Conservation (phyloP, 2,888 invertebrate genomes). For the Catotricha subobsoleta region DNA sequence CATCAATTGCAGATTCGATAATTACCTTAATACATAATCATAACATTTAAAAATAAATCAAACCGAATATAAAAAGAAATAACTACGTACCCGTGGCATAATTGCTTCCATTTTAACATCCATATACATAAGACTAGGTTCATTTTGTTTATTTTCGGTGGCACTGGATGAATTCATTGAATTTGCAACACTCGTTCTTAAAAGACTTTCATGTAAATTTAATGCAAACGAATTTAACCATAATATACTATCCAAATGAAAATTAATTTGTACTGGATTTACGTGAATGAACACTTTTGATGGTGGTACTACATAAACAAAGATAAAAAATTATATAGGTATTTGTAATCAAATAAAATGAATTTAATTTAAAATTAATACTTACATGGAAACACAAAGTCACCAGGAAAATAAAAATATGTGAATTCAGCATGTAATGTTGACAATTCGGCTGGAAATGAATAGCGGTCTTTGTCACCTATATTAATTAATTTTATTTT, state of each 20-base stretch:
- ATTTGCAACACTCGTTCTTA: constrained; percentile 31
- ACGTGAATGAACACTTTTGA: constrained; percentile 82
- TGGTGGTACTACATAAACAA: constrained; percentile 60
- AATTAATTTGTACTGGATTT: constrained; percentile 73
- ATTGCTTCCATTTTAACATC: constrained; percentile 84
- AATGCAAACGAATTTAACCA: constrained; percentile 91
- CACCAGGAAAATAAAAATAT: constrained; percentile 89
- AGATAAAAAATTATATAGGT: not conserved
- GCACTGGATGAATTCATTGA: constrained; percentile 12
- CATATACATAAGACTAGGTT: constrained; percentile 39
- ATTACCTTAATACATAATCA: constrained; percentile 16
- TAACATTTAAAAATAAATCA: not conserved
- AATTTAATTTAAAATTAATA: constrained; percentile 13
- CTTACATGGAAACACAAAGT: constrained; percentile 72
- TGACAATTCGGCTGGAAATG: constrained; percentile 76
- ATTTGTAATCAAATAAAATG: constrained; percentile 6
- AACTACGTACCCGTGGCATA: constrained; percentile 59
- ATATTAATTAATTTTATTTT: constrained; percentile 14
- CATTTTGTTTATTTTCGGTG: constrained; percentile 12
- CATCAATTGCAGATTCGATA: constrained; percentile 52
- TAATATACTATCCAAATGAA: constrained; percentile 73
- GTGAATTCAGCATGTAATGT: constrained; percentile 92
- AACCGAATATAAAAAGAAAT: not conserved
- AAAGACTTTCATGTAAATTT: constrained; percentile 62
- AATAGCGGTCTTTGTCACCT: constrained; percentile 61